Evolutionary conservation across 2,113 vertebrate genomes (phyloP), one percentile per base, ranked within the genome.

Genomic region (Mastomys natalensis): DNA sequence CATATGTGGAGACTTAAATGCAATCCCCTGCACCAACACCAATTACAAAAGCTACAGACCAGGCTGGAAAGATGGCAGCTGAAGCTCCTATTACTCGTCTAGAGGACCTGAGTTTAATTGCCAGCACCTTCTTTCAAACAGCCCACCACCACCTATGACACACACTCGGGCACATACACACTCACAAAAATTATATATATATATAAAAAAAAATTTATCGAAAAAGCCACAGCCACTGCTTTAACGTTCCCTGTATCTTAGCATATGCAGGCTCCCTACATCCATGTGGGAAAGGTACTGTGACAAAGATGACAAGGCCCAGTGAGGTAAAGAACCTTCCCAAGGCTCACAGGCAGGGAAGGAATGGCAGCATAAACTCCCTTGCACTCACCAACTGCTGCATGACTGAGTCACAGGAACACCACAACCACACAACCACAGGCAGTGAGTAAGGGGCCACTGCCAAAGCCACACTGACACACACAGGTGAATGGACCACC

Each of bases 381-480:
- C 48, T 76, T 64, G 34, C 34, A n/a, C n/a, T 19, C 45, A 60
- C 5, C 4, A 45, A 74, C 21, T 2, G 1, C 7, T 13, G 62
- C 0, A 2, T 5, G 74, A 76, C 60, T 26, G 15, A 4, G 5
- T 37, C 11, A 62, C 60, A 73, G 3, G 2, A 9, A 53, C 26
- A 55, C 66, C 3, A 93, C 45, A 31, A 34, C 24, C 37, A 31
- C 3, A 93, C 45, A 31, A 34, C 24, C 37, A 31, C 5, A 17
- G 22, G 48, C 5, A 17, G 62, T 16, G 1, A 68, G 40, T 10
- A 16, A 29, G 26, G 19, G 34, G 51, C 16, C 24, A 45, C 1
- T 2, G 34, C n/a, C 1, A 1, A 45, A 62, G 45, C 11, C 3
- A 3, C 51, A 24, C 8, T 0, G 6, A 68, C 17, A 64, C 11